These are phyloP conservation scores for Brachymystax lenok DNA, from an alignment of 2,797 vertebrate species.

Conservation along the genomic window DNA sequence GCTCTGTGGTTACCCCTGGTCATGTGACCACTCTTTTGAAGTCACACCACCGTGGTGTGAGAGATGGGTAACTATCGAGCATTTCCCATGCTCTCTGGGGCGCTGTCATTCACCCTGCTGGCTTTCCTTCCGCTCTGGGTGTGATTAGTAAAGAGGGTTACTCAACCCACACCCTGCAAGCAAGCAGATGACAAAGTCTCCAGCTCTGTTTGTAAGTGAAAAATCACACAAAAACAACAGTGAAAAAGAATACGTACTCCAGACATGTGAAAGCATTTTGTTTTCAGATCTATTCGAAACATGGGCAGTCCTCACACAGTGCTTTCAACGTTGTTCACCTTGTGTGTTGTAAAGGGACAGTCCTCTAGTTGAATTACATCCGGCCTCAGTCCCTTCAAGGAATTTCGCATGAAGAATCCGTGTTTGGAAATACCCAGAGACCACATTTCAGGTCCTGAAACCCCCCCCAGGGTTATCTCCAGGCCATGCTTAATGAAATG, in stretches of 20 bases:
- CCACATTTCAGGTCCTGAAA: not conserved
- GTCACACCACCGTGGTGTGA: conserved; percentile 32
- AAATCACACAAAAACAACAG: not conserved
- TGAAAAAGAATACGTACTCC: too few relatives aligned
- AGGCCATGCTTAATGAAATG: not conserved
- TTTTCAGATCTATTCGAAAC: too few relatives aligned
- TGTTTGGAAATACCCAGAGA: not conserved
- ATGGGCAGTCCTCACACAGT: not conserved
- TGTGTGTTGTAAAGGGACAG: not conserved
- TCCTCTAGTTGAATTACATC: not conserved
- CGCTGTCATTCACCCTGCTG: not conserved
- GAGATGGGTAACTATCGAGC: conserved; percentile 35
- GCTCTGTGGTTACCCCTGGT: conserved; percentile 10
- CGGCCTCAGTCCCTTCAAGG: not conserved
- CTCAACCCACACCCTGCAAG: not conserved
- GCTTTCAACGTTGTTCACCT: too few relatives aligned
- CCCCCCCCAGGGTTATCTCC: not conserved
- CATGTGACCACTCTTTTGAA: conserved; percentile 39
- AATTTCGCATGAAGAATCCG: not conserved
- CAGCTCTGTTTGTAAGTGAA: not conserved
- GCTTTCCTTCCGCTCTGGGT: not conserved
- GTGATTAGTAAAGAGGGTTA: too few relatives aligned
- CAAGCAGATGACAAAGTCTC: not conserved
- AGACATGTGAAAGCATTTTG: too few relatives aligned
- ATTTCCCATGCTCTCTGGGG: conserved; percentile 30